Base-by-base conservation (phyloP, 2,797 vertebrate genomes). In the Spondyliosoma cantharus region DNA sequence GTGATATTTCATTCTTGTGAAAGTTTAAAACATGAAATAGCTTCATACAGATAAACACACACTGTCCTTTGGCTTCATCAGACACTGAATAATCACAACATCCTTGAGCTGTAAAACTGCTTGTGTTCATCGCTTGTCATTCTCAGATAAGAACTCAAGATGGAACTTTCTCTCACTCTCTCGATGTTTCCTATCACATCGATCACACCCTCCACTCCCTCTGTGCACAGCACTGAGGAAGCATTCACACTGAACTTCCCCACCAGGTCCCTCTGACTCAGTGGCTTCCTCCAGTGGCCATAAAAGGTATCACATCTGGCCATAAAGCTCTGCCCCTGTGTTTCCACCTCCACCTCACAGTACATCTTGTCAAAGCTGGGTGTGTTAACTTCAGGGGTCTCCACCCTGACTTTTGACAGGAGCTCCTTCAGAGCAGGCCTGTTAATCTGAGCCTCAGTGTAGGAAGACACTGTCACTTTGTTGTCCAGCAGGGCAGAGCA, bases 261-360 rank as follows among this genome's bases (percentile, higher is more conserved):
- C 81, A 92, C 89, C 78, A 98, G 91, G 87, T 97, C 95, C 54
- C 92, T 75, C n/a, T 95, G 93, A 87, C 90, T 94, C 84, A 99
- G 90, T 2, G 98, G 97, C 66, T 95, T 97, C 90, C 96, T 96
- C 97, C 97, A 99, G 92, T 99, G 97, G 52, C 98, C 97, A 0
- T 98, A 98, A 89, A 99, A 99, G 0, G 96, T 97, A 24, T 96
- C 71, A 0, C 96, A 97, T 20, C 90, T 91, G 77, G 94, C 93
- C 0, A 79, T 80, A 66, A 92, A 76, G 0, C 2, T 74, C 43
- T 27, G 56, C 52, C 96, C 94, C 0, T 93, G 25, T 1, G 96
- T 95, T 0, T 76, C 87, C 16, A 97, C 63, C 0, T 80, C 87
- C 0, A 96, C 86, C 76, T 97, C 94, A 0, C 96, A 95, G 91